A percentile compares a stretch with the other conserved stretches of the same genome.
These are phyloP conservation scores for Telmatherina bonti DNA, from an alignment of 2,797 vertebrate genomes.

Conservation along the genomic window DNA sequence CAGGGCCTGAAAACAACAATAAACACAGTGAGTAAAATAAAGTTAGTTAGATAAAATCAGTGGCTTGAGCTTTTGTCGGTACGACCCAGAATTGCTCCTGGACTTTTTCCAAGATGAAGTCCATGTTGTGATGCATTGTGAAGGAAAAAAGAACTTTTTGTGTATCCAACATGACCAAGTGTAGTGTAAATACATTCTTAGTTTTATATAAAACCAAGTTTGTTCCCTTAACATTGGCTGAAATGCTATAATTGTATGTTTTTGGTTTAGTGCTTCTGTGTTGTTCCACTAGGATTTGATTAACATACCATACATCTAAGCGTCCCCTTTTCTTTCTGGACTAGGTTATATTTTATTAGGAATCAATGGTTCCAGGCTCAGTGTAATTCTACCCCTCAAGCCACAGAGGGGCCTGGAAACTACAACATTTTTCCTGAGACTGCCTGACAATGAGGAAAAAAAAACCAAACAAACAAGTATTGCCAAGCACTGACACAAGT, in stretches of 20 bases:
- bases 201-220: constrained; percentile 4
- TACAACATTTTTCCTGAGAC: constrained; percentile 59
- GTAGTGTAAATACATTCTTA: neutral
- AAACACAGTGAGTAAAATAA: constrained; percentile 80
- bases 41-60: constrained; percentile 17
- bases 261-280: neutral
- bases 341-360: constrained; percentile 48
- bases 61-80: constrained; percentile 39
- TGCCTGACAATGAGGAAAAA: constrained; percentile 61
- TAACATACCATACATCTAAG: constrained; percentile 24
- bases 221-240: neutral
- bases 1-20: constrained; percentile 78
- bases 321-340: constrained; percentile 37
- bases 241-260: constrained; percentile 6
- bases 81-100: constrained; percentile 22
- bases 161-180: constrained; percentile 7
- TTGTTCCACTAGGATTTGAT: constrained; percentile 35
- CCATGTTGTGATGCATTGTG: constrained; percentile 2
- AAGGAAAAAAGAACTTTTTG: neutral
- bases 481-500: constrained; percentile 71
- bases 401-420: constrained; percentile 68
- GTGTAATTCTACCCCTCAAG: constrained; percentile 53
- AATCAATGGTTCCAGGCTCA: constrained; percentile 50
- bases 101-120: constrained; percentile 24
- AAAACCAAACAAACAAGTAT: constrained; percentile 73